Evolutionary conservation across 2,888 invertebrate genomes (phyloP).

Genomic region (Lapara coniferarum): DNA sequence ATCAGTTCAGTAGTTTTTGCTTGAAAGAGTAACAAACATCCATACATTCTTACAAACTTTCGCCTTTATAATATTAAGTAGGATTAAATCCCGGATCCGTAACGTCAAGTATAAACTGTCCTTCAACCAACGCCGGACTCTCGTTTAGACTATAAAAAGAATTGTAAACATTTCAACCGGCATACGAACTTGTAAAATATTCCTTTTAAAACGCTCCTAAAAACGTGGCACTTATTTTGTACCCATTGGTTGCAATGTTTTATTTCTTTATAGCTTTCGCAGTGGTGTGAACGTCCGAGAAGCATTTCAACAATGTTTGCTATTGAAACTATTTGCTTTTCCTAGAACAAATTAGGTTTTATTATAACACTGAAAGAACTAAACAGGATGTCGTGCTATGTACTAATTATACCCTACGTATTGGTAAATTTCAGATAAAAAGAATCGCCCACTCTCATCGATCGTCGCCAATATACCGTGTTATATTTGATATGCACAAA

Average conservation of each 20-base stretch:
- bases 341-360: background rate
- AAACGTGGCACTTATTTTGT: conserved; percentile 5
- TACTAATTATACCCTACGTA: too few species aligned
- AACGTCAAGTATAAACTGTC: background rate
- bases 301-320: background rate
- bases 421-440: too few species aligned
- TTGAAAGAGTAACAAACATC: too few species aligned
- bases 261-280: conserved; percentile 10
- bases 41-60: too few species aligned
- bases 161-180: conserved; percentile 16
- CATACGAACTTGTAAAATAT: conserved; percentile 23
- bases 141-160: conserved; percentile 20
- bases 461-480: too few species aligned
- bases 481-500: too few species aligned
- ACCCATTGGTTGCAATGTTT: background rate
- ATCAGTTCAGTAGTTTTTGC: too few species aligned
- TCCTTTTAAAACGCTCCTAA: conserved; percentile 8
- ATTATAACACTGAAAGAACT: too few species aligned
- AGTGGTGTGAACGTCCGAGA: background rate
- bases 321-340: background rate
- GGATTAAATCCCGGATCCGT: background rate
- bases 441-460: too few species aligned
- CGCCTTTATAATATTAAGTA: too few species aligned
- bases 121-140: background rate
- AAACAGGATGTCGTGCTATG: too few species aligned